These are phyloP conservation scores for Cercocebus atys DNA, from an alignment of 2,113 vertebrate species.

Conservation along the genomic window DNA sequence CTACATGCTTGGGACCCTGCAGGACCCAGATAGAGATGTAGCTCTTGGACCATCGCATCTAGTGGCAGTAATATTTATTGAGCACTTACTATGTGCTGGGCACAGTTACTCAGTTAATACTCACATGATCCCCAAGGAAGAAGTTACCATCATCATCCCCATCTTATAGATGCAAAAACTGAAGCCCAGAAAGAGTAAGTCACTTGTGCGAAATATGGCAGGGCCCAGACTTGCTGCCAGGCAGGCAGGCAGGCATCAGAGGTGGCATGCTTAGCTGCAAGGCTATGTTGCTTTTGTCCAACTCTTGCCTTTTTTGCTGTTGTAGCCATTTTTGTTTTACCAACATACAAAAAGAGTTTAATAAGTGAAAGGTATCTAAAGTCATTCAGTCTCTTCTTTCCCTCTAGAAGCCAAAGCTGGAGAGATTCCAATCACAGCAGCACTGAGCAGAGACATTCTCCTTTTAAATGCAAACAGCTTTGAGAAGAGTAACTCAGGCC, in stretches of 20 bases:
- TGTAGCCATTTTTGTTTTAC: background rate
- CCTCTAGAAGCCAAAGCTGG: background rate
- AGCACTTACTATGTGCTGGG: background rate
- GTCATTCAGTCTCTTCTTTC: background rate
- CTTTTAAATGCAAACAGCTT: too few species aligned
- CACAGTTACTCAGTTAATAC: background rate
- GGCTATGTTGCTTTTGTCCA: accelerated
- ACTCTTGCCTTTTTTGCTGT: background rate
- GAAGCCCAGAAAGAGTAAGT: background rate
- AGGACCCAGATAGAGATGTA: background rate
- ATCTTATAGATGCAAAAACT: background rate
- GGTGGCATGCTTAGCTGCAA: accelerated
- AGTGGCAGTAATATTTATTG: background rate
- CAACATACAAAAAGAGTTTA: background rate
- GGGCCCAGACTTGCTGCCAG: background rate
- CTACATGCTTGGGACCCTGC: background rate
- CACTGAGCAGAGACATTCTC: background rate
- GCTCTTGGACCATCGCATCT: background rate
- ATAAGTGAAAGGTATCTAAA: background rate
- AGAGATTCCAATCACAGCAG: background rate
- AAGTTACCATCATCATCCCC: background rate
- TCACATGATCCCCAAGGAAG: background rate
- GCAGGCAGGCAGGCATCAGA: background rate
- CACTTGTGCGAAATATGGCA: background rate
- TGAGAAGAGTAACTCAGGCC: background rate